These are phyloP conservation scores for Ctenochaetus hawaiiensis DNA, from an alignment of 2,797 vertebrate species.

Conservation along the genomic window DNA sequence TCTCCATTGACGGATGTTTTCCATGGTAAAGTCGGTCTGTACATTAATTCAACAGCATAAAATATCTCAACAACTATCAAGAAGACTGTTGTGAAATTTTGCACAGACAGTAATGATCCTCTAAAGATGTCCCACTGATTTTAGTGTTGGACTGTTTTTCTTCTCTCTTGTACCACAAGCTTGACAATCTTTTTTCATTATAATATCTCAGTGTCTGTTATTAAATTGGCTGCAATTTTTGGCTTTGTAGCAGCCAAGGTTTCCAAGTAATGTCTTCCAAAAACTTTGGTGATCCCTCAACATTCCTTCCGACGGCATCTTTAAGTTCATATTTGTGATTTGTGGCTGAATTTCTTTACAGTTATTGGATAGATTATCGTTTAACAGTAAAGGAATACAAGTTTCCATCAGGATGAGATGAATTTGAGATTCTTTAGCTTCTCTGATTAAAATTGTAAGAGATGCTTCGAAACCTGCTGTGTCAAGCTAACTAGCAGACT, in stretches of 20 bases:
- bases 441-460: too few relatives aligned
- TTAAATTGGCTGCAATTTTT: background rate
- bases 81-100: too few relatives aligned
- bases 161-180: background rate
- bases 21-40: too few relatives aligned
- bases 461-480: too few relatives aligned
- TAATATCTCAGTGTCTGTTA: background rate
- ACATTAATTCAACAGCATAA: too few relatives aligned
- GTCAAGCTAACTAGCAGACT: too few relatives aligned
- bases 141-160: too few relatives aligned
- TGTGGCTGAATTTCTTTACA: background rate
- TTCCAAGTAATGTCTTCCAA: background rate
- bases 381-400: background rate
- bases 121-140: too few relatives aligned
- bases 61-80: too few relatives aligned
- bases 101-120: too few relatives aligned
- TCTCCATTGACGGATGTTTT: too few relatives aligned
- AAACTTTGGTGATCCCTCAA: background rate
- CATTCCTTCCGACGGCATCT: background rate
- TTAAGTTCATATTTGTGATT: background rate
- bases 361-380: background rate
- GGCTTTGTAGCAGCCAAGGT: background rate
- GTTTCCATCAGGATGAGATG: background rate
- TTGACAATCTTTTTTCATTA: background rate
- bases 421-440: background rate